phyloP scores from a whole-genome alignment of 1,140 invertebrate species.

The Teleogryllus occipitalis region DNA sequence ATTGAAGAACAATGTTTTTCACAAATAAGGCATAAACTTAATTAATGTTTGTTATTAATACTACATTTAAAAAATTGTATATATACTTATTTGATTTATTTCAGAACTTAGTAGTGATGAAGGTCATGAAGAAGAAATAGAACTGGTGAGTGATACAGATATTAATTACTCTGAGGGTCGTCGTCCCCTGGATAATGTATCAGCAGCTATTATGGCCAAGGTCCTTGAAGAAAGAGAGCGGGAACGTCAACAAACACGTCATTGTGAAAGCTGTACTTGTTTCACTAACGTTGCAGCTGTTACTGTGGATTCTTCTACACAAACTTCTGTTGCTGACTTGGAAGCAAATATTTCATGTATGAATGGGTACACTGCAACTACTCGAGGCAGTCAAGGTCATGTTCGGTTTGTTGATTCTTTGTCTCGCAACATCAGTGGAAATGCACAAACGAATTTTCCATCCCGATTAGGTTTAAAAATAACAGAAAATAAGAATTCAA shows the following conservation, averaged over 20 bases:
- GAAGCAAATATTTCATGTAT: neutral
- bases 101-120: constrained; percentile 7
- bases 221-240: constrained; percentile 77
- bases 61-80: no score
- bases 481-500: neutral
- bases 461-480: neutral
- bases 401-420: constrained; percentile 16
- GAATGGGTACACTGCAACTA: neutral
- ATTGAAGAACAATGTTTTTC: constrained; percentile 18
- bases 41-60: neutral
- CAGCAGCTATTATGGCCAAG: constrained; percentile 87
- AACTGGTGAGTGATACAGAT: constrained; percentile 42
- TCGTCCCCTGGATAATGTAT: constrained; percentile 65
- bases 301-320: neutral
- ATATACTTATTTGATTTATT: neutral
- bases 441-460: neutral
- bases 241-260: constrained; percentile 58
- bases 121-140: constrained; percentile 24
- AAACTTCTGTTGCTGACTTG: neutral
- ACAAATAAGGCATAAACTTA: constrained; percentile 28
- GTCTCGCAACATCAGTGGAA: neutral
- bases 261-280: constrained; percentile 68
- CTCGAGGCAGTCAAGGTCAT: constrained; percentile 13
- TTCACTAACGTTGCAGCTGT: constrained; percentile 30
- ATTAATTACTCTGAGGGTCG: constrained; percentile 31